These are phyloP conservation scores for Lasioglossum malachurum DNA, from an alignment of 2,888 invertebrate genomes.

Conservation along the genomic window DNA sequence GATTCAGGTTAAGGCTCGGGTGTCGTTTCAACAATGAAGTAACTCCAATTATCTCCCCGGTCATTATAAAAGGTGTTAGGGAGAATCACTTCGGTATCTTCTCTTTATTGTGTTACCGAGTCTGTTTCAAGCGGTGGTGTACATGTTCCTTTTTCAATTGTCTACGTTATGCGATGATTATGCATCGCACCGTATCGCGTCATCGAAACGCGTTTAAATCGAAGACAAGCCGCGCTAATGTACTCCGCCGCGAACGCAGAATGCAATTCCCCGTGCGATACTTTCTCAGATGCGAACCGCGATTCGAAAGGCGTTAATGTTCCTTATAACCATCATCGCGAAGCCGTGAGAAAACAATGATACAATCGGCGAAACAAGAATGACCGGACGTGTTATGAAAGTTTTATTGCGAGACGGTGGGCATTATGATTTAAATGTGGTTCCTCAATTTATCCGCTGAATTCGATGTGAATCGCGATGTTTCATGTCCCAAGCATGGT, in stretches of 20 bases:
- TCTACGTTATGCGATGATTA: background rate
- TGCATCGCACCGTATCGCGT: slow-evolving; percentile 10
- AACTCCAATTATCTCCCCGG: background rate
- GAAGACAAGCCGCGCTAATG: slow-evolving; percentile 13
- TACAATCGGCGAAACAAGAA: slow-evolving; percentile 19
- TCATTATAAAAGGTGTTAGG: background rate
- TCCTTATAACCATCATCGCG: slow-evolving; percentile 16
- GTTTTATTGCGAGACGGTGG: background rate
- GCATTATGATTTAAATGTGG: background rate
- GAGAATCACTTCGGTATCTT: background rate
- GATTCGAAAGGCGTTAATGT: slow-evolving; percentile 39
- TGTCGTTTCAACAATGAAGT: slow-evolving; percentile 2
- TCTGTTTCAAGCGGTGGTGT: background rate
- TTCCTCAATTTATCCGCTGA: background rate
- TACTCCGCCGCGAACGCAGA: slow-evolving; percentile 5
- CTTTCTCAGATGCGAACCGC: slow-evolving; percentile 36
- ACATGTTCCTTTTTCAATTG: slow-evolving; percentile 1
- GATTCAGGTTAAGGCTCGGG: slow-evolving; percentile 3
- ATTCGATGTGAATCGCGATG: background rate
- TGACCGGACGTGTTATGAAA: slow-evolving; percentile 11
- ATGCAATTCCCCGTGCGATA: slow-evolving; percentile 28
- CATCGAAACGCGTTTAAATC: slow-evolving; percentile 6
- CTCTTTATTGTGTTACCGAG: background rate
- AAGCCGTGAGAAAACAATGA: slow-evolving; percentile 36
- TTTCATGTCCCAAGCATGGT: too few relatives aligned